Evolutionary conservation across 1,140 invertebrate species (phyloP).

Genomic region (Neodiprion lecontei): DNA sequence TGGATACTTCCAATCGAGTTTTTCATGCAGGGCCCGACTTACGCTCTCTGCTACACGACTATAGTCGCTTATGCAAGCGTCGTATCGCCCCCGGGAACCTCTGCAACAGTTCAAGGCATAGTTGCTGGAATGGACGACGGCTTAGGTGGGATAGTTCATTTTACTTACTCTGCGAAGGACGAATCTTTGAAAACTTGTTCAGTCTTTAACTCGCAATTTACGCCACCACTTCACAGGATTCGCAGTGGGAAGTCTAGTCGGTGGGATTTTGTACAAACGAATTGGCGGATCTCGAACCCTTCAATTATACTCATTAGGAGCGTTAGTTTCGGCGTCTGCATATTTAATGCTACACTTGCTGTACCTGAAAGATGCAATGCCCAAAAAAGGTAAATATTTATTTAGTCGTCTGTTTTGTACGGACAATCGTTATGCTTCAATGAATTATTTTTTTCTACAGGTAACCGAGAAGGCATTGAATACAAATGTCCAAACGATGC

Average conservation of each 20-base stretch:
- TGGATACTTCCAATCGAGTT: slow-evolving; percentile 75
- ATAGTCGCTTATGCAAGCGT: slow-evolving; percentile 80
- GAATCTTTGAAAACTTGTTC: not conserved
- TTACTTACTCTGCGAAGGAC: not conserved
- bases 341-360: slow-evolving; percentile 61
- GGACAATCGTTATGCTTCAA: not conserved
- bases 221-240: slow-evolving; percentile 55
- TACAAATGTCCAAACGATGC: slow-evolving; percentile 57
- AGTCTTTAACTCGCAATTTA: not conserved
- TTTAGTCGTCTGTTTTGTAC: slow-evolving; percentile 8
- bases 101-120: slow-evolving; percentile 81
- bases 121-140: slow-evolving; percentile 85
- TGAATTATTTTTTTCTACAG: slow-evolving; percentile 28
- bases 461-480: slow-evolving; percentile 37
- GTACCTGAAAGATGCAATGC: slow-evolving; percentile 52
- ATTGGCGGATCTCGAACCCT: slow-evolving; percentile 65
- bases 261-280: slow-evolving; percentile 66
- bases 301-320: slow-evolving; percentile 62
- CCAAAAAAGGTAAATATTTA: slow-evolving; percentile 39
- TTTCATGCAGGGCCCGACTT: slow-evolving; percentile 79
- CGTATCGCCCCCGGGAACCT: slow-evolving; percentile 77
- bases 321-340: slow-evolving; percentile 60
- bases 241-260: slow-evolving; percentile 68
- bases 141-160: slow-evolving; percentile 64
- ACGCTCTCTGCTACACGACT: slow-evolving; percentile 79